Evolutionary conservation across 2,888 invertebrate genomes (phyloP).

Genomic region (Ariolimax columbianus): DNA sequence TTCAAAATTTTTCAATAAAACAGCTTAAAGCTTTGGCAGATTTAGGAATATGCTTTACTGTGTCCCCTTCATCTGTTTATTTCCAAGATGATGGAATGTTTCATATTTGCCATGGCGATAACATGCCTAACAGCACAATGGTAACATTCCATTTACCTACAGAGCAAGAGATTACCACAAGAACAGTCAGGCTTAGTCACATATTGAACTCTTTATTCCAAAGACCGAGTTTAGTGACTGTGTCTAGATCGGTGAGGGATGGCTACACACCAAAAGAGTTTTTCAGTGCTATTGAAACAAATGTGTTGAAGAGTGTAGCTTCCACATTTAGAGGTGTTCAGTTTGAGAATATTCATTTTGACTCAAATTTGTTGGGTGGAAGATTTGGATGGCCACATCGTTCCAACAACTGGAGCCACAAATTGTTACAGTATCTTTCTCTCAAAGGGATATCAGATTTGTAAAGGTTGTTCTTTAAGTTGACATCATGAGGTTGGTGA

Average conservation of each 20-base stretch:
- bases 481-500: no score
- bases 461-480: neutral
- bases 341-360: slow-evolving; percentile 61
- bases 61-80: slow-evolving; percentile 59
- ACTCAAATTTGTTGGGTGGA: slow-evolving; percentile 69
- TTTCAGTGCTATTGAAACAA: slow-evolving; percentile 64
- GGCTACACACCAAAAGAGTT: slow-evolving; percentile 72
- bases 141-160: slow-evolving; percentile 62
- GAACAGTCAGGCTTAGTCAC: slow-evolving; percentile 56
- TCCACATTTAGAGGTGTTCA: slow-evolving; percentile 52
- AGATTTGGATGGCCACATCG: slow-evolving; percentile 63
- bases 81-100: slow-evolving; percentile 53
- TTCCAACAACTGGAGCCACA: neutral
- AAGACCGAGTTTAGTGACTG: slow-evolving; percentile 63
- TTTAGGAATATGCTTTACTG: slow-evolving; percentile 66
- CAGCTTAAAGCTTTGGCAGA: slow-evolving; percentile 61
- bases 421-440: slow-evolving; percentile 28
- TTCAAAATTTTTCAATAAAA: slow-evolving; percentile 55
- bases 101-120: slow-evolving; percentile 66
- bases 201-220: slow-evolving; percentile 56
- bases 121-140: slow-evolving; percentile 59
- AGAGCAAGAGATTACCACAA: slow-evolving; percentile 54
- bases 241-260: slow-evolving; percentile 73
- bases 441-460: neutral
- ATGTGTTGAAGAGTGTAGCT: slow-evolving; percentile 59